Evolutionary conservation across 2,888 invertebrate genomes (phyloP), one percentile per base, ranked within the genome.

Genomic region (Andrena camellia): DNA sequence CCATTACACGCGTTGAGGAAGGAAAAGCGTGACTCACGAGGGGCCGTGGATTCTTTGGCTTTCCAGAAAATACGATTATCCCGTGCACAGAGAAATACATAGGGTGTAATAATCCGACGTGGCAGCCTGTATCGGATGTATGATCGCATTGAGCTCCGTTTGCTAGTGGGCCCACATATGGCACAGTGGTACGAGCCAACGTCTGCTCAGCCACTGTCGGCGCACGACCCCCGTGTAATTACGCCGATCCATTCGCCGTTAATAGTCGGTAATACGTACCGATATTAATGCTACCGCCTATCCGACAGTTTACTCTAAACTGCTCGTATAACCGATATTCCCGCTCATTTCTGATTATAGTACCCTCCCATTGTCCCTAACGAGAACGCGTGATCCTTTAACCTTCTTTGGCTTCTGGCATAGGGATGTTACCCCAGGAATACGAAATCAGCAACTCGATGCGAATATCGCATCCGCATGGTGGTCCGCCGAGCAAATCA

Each of bases 181-280:
- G 29, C 52, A 50, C 74, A 88, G 89, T 88, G 33, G 87, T 87
- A 83, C 70, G 75, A 72, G 72, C 75, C 86, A 78, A 82, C 84
- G 88, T 87, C 88, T 89, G 86, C 50, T 70, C 80, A 59, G 78
- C n/a, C 88, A 77, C 26, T 76, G 81, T 69, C 76, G 76, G 62
- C 71, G 67, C 54, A 57, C 77, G 79, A 81, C 73, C 80, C 75
- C 76, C 70, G 78, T 72, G 88, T 84, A 89, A 89, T 90, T 89
- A 83, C 81, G 67, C 74, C 81, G 85, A 90, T 86, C 86, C 70
- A 81, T 89, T 87, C 85, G 74, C 68, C 82, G 84, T 86, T 87
- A 90, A 90, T 86, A 88, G 88, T 85, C 84, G 83, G 88, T 90
- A 87, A 89, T 89, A 84, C 82, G 84, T 80, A 78, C 76, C 84